Evolutionary conservation across 2,797 vertebrate species (phyloP).

Genomic region (Gadopsis bispinosus): DNA sequence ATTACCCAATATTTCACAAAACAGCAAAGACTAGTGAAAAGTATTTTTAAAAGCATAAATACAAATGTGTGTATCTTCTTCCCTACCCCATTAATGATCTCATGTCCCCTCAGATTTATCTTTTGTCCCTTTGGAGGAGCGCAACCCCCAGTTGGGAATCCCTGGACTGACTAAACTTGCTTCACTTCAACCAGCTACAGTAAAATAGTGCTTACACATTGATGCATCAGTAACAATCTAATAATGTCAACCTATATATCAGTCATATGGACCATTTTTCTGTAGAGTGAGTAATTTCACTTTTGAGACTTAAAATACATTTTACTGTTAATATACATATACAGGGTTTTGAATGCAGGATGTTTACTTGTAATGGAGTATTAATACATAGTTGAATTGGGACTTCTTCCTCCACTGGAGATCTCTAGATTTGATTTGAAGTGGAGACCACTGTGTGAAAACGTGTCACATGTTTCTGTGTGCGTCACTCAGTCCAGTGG

Average conservation of each 20-base stretch:
- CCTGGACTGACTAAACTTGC: not conserved
- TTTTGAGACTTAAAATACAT: not conserved
- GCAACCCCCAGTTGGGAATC: not conserved
- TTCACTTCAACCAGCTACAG: not conserved
- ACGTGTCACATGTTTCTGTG: slow-evolving; percentile 10
- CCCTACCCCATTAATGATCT: not conserved
- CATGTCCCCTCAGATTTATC: not conserved
- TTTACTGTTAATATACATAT: not conserved
- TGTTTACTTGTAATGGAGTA: not conserved
- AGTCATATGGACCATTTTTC: not conserved
- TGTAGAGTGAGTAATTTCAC: not conserved
- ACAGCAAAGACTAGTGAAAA: not conserved
- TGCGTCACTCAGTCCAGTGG: slow-evolving; percentile 7
- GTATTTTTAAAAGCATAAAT: not conserved
- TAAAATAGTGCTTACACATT: slow-evolving; percentile 3
- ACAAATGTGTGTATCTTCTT: not conserved
- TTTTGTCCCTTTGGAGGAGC: not conserved
- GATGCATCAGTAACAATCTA: not conserved
- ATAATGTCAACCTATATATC: not conserved
- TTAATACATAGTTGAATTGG: not conserved
- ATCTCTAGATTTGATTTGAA: slow-evolving; percentile 10
- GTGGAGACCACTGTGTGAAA: not conserved
- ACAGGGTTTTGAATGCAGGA: not conserved
- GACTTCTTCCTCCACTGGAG: not conserved
- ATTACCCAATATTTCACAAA: not conserved